Evolutionary conservation across 2,113 vertebrate species (phyloP).

Genomic region (Rallus limicola): DNA sequence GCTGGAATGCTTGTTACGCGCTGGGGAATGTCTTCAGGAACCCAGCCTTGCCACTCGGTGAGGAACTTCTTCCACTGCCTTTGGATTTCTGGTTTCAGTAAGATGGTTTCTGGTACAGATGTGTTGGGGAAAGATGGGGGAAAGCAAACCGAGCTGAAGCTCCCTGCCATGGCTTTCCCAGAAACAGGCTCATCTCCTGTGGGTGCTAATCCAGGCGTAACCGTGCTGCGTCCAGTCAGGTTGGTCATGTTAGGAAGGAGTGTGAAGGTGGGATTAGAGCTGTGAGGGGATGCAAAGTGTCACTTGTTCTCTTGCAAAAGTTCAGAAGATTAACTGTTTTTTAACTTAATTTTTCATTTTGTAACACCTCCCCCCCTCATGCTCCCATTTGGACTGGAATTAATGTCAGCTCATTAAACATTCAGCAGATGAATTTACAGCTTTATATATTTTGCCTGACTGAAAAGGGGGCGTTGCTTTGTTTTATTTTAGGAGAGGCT

Average conservation of each 20-base stretch:
- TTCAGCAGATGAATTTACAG: background rate
- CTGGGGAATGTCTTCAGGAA: slow-evolving; percentile 96
- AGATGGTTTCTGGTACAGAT: background rate
- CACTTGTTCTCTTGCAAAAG: background rate
- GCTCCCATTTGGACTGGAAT: background rate
- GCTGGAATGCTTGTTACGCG: slow-evolving; percentile 97
- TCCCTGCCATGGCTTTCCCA: background rate
- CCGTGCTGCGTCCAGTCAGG: background rate
- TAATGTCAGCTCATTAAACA: background rate
- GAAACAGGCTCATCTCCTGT: background rate
- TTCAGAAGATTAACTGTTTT: background rate
- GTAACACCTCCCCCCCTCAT: background rate
- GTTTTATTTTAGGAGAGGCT: slow-evolving; percentile 79
- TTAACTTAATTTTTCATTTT: background rate
- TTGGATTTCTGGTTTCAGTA: background rate
- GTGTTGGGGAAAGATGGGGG: background rate
- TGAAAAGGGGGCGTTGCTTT: accelerated
- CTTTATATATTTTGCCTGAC: background rate
- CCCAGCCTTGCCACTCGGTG: slow-evolving; percentile 87
- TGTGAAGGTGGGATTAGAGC: background rate
- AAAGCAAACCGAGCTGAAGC: background rate
- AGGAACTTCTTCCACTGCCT: slow-evolving; percentile 17
- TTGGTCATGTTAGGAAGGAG: background rate
- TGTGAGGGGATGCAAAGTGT: background rate
- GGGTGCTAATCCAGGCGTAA: background rate